A percentile compares a stretch with the other conserved stretches of the same genome.
Evolutionary conservation across 2,888 invertebrate genomes (phyloP).

Genomic region (Myopa testacea): DNA sequence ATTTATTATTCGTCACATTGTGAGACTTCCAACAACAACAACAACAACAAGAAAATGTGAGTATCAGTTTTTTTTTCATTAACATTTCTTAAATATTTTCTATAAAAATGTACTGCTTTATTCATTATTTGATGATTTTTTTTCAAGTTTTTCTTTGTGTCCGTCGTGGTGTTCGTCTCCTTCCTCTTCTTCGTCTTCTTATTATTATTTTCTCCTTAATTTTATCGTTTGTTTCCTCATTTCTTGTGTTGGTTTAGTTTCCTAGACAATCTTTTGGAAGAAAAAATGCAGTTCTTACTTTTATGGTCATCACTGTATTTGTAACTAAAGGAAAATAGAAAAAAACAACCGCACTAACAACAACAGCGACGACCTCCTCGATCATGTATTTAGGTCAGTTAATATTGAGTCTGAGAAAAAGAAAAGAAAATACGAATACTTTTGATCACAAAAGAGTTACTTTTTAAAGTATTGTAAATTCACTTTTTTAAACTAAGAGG

Average conservation of each 20-base stretch:
- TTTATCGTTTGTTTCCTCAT: not conserved
- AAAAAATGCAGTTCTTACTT: conserved; percentile 14
- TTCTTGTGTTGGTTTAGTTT: not conserved
- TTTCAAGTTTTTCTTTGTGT: not conserved
- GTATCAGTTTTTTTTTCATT: conserved; percentile 30
- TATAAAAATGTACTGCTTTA: no score
- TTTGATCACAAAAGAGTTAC: no score
- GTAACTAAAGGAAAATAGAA: not conserved
- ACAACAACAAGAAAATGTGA: conserved; percentile 39
- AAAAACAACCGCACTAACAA: not conserved
- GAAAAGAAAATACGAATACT: no score
- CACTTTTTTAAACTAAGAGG: no score
- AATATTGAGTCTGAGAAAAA: not conserved
- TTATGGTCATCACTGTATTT: conserved; percentile 30
- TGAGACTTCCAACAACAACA: conserved; percentile 15
- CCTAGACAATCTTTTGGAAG: not conserved
- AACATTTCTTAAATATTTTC: not conserved
- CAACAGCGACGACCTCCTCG: no score
- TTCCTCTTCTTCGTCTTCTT: not conserved
- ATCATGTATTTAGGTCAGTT: conserved; percentile 23
- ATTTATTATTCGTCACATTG: conserved; percentile 29
- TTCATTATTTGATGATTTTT: no score
- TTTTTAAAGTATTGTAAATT: no score
- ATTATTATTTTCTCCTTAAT: not conserved
- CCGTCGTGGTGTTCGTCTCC: not conserved